A percentile compares a stretch with the other conserved stretches of the same genome.
These are phyloP conservation scores for Clostera curtula DNA, from an alignment of 2,888 invertebrate genomes.

Conservation along the genomic window DNA sequence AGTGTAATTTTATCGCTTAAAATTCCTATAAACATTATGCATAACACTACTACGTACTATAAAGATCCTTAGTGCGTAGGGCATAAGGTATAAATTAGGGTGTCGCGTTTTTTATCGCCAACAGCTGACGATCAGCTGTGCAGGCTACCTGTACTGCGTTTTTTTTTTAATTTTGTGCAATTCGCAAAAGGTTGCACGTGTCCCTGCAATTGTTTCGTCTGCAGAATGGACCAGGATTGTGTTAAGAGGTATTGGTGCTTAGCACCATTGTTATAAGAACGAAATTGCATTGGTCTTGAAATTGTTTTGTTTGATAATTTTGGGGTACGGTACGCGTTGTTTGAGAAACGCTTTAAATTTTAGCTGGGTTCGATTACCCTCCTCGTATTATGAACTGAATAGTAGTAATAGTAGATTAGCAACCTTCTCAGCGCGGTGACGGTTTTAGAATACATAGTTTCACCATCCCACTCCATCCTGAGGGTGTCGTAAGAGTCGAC, in stretches of 20 bases:
- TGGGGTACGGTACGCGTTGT: background rate
- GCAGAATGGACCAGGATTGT: conserved; percentile 28
- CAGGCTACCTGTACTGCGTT: conserved; percentile 28
- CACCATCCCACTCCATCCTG: too few relatives aligned
- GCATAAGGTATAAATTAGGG: background rate
- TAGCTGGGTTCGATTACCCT: too few relatives aligned
- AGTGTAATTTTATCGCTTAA: too few relatives aligned
- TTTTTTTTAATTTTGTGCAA: conserved; percentile 18
- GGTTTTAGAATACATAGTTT: too few relatives aligned
- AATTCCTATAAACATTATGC: too few relatives aligned
- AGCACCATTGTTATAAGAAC: rapidly evolving
- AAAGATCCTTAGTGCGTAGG: rapidly evolving
- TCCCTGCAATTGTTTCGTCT: conserved; percentile 24
- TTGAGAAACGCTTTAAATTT: too few relatives aligned
- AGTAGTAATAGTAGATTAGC: too few relatives aligned
- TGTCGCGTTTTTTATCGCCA: conserved; percentile 4
- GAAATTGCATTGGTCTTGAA: background rate
- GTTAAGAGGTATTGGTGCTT: background rate
- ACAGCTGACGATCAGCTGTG: conserved; percentile 52
- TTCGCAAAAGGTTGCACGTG: conserved; percentile 21
- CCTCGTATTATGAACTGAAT: too few relatives aligned
- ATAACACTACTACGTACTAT: background rate
- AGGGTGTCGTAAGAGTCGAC: too few relatives aligned
- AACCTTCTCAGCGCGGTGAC: too few relatives aligned
- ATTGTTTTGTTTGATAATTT: background rate